Base-by-base conservation (phyloP, 2,888 invertebrate genomes). In the Pammene aurita region DNA sequence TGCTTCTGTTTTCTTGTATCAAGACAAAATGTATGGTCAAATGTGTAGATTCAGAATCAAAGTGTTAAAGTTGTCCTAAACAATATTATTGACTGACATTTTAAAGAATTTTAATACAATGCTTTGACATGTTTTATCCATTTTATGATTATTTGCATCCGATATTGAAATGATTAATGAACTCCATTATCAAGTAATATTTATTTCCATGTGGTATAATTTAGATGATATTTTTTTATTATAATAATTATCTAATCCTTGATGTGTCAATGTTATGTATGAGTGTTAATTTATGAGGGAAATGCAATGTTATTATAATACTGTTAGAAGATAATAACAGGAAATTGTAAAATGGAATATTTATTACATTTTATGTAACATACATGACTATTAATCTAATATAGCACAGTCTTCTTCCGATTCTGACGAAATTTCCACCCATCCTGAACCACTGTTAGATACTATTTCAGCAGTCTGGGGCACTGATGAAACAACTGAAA, bases 381-480 rank as follows among this genome's bases (percentile, higher is more conserved):
- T 79, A 80, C 66, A 73, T 38, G 71, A 52, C 66, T 72, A 65
- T 71, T 71, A 78, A 73, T 75, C 76, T 67, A 79, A 73, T 78
- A 77, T 66, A 67, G 71, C 75, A 86, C 76, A 83, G 63, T 86
- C 82, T 73, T 82, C 92, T 46, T 89, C 92, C 5, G 92, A 92
- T 69, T 88, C 92, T 70, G 92, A 92, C 72, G 92, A 92, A 73
- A 92, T 83, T 78, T 92, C 92, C 77, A 92, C 89, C 92, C 92
- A 92, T 67, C 82, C 77, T 61, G 90, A 87, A 42, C 81, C 77
- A 57, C 83, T 85, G 72, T 85, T 88, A 5, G 79, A 75, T 58
- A 85, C 80, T 16, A 88, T 80, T 80, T 91, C 91, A 61, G 88
- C 92, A 61, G 89, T 89, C 68, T 86, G 83, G 13, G 86, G 85